These are phyloP conservation scores for Cinclus cinclus DNA, from an alignment of 2,113 vertebrate species.

Conservation along the genomic window DNA sequence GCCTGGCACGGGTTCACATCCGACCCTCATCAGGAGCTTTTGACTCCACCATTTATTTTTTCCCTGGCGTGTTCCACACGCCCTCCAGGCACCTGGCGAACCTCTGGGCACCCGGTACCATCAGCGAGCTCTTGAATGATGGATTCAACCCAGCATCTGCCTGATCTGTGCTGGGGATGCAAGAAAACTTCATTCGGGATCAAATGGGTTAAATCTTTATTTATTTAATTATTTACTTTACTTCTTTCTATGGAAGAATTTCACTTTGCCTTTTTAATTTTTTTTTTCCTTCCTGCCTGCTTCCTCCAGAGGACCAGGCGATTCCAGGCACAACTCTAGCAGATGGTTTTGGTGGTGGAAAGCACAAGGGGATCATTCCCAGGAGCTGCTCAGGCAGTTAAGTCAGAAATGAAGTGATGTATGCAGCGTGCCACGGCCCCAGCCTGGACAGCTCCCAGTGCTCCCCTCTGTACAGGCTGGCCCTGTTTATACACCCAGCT, in stretches of 20 bases:
- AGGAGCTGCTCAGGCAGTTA: neutral
- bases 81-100: neutral
- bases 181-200: neutral
- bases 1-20: neutral
- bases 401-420: neutral
- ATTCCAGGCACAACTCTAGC: constrained; percentile 33
- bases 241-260: constrained; percentile 50
- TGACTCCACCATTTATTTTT: neutral
- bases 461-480: neutral
- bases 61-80: neutral
- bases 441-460: neutral
- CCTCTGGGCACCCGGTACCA: neutral
- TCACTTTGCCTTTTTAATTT: neutral
- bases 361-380: neutral
- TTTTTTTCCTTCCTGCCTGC: neutral
- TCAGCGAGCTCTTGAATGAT: neutral
- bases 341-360: constrained; percentile 56
- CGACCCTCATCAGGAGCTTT: neutral
- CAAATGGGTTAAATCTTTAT: neutral
- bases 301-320: constrained; percentile 62
- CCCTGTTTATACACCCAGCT: neutral
- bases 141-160: neutral
- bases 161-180: too few species aligned
- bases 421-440: neutral
- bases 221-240: neutral